Evolutionary conservation across 2,888 invertebrate species (phyloP), one percentile per base, ranked within the genome.

Genomic region (Cheilosia pagana): DNA sequence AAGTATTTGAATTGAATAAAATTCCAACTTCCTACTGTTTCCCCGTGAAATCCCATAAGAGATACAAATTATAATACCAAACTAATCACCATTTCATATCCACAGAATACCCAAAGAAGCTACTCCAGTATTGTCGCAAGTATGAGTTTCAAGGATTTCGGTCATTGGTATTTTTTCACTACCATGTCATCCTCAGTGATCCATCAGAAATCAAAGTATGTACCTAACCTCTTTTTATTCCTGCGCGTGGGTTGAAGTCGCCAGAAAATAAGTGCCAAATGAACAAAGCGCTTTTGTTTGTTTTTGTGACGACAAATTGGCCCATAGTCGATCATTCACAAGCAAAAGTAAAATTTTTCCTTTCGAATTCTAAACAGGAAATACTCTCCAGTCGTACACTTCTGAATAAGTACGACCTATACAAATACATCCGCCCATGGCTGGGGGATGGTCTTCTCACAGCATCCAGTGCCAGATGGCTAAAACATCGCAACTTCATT

Each of bases 401-500:
- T 78, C 90, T 93, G 12, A 92, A 92, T 62, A 94, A 94, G 88
- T 90, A 92, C 25, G 82, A 87, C n/a, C 86, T 90, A 7, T 93
- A 93, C 85, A 88, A 91, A 1, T 90, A 90, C 63, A 78, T 93
- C 1, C 88, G 88, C 5, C 91, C 92, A 7, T 93, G 93, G 93
- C 89, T 93, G 25, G 93, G 93, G 10, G 90, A 92, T 43, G 93
- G 93, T 5, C 89, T 93, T 1, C 88, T 93, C 5, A 93, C 92
- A 16, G 91, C 92, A 41, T 90, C 89, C 70, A 88, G 89, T 35
- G 89, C 91, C 28, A 92, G 92, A 86, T 93, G 93, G 93, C 88
- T 91, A n/a, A 91, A 92, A 35, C 92, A 93, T 82, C 91, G 93
- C 70, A 93, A 93, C 89, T 88, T 93, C 39, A 93, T 93, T 57